Evolutionary conservation across 2,113 vertebrate species (phyloP), one percentile per base, ranked within the genome.

Genomic region (Lophura nycthemera): DNA sequence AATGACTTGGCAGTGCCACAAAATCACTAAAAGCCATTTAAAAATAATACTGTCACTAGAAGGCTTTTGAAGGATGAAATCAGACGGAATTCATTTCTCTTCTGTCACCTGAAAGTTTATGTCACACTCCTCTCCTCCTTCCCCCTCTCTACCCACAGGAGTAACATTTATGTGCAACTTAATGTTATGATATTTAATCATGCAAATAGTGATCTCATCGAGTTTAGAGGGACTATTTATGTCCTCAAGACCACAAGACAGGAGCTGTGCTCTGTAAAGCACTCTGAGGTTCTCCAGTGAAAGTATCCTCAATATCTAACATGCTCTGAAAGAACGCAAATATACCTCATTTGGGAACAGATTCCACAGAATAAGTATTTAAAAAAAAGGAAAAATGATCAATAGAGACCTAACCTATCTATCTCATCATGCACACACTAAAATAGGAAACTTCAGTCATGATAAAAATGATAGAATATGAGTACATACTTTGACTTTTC

Each of bases 41-140:
- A 93, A 94, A 96, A 94, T 93, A 94, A 93, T 88, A 76, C 72
- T 96, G 90, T 91, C 92, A 77, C 83, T 90, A 67, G 73, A 93
- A 92, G 34, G 32, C 56, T 92, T 95, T 81, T 95, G 93, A 94
- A 88, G 30, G 86, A 95, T 94, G 65, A 96, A 90, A 88, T 67
- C 76, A 92, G 70, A 43, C 79, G 86, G 81, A 95, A 93, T 73
- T 93, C 63, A 65, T 94, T 88, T 63, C 73, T 84, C 13, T 93
- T 81, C 73, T 94, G 93, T 91, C 88, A 95, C 93, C 96, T 96
- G 92, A 90, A 96, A 86, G 76, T 86, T 95, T 96, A 88, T 92
- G 83, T 84, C 90, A 78, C 69, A 69, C 43, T 95, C 69, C 42
- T 96, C 81, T 90, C 54, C 75, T 88, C 52, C 92, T 94, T 90